These are phyloP conservation scores for Nautilus pompilius DNA, from an alignment of 1,140 invertebrate species.

Conservation along the genomic window DNA sequence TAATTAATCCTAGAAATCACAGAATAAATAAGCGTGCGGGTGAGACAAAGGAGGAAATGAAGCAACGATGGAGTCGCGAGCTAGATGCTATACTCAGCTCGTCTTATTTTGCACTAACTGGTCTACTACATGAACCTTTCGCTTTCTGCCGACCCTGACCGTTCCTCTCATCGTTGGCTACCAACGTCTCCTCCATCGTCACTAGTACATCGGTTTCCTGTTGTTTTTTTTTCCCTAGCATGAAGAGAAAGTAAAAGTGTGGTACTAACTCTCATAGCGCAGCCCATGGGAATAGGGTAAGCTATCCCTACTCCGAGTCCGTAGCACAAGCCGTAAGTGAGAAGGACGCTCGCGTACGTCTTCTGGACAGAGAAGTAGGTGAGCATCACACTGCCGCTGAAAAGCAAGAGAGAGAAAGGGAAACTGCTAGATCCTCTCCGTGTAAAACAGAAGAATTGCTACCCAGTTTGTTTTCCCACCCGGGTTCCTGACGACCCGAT, in stretches of 20 bases:
- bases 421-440: background rate
- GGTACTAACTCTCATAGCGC: constrained; percentile 52
- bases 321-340: constrained; percentile 54
- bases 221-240: background rate
- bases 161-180: no score
- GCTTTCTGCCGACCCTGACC: no score
- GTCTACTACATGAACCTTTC: no score
- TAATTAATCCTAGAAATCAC: no score
- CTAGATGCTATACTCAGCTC: no score
- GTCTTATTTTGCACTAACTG: no score
- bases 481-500: background rate
- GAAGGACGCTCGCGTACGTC: constrained; percentile 32
- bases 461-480: background rate
- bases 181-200: no score
- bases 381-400: constrained; percentile 47
- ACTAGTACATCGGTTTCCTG: no score
- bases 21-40: no score
- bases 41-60: no score
- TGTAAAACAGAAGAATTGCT: background rate
- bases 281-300: constrained; percentile 52
- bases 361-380: constrained; percentile 51
- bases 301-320: constrained; percentile 53
- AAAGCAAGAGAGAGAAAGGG: constrained; percentile 9
- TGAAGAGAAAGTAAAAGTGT: background rate
- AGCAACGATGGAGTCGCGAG: no score